Conservation (phyloP, 2,797 vertebrate genomes). For the Pagetopsis macropterus region DNA sequence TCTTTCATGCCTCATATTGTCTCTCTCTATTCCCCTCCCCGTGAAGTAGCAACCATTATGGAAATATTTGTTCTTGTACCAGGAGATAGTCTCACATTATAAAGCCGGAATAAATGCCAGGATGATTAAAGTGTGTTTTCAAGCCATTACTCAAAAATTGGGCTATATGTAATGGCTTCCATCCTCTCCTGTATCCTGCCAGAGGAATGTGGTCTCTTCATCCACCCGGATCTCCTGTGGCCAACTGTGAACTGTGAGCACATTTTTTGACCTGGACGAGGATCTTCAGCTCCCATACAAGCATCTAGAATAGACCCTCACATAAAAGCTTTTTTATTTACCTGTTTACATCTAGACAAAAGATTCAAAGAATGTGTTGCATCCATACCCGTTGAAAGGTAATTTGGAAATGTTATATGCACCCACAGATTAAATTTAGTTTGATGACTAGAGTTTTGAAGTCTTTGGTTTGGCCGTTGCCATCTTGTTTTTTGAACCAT, state of each 20-base stretch:
- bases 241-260: slow-evolving; percentile 41
- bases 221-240: slow-evolving; percentile 62
- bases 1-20: background rate
- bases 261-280: slow-evolving; percentile 46
- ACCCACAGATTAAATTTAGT: too few species aligned
- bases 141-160: slow-evolving; percentile 4
- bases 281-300: slow-evolving; percentile 26
- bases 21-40: background rate
- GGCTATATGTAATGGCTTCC: slow-evolving; percentile 16
- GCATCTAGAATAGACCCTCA: background rate
- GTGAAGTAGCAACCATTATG: background rate
- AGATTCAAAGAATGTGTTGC: background rate
- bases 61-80: slow-evolving; percentile 2
- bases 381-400: background rate
- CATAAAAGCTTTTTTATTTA: background rate
- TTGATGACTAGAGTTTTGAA: too few species aligned
- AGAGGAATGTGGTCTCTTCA: slow-evolving; percentile 64
- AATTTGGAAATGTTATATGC: background rate
- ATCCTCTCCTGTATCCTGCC: slow-evolving; percentile 19
- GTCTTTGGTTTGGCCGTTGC: too few species aligned
- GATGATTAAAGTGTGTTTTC: slow-evolving; percentile 15
- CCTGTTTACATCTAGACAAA: background rate
- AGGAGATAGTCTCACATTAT: background rate
- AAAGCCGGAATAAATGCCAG: background rate
- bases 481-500: too few species aligned